Conservation (phyloP, 1,140 invertebrate species). For the Neotoxoptera formosana region DNA sequence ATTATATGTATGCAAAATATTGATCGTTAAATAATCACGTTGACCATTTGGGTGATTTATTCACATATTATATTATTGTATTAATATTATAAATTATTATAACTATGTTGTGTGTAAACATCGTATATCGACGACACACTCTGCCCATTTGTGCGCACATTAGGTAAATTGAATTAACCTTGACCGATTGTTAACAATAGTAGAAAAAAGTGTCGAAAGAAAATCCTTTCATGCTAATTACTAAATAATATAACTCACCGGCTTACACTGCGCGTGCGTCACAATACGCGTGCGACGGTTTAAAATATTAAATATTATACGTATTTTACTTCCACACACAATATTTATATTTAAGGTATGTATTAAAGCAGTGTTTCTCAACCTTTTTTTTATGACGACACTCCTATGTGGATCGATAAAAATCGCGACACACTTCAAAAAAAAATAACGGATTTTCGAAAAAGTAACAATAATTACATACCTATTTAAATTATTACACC, state of each 20-base stretch:
- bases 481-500: too few species aligned
- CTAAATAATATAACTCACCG: background rate
- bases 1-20: background rate
- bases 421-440: too few species aligned
- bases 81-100: background rate
- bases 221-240: background rate
- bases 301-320: background rate
- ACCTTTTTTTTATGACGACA: too few species aligned
- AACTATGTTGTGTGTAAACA: background rate
- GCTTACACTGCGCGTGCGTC: background rate
- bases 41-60: background rate
- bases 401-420: too few species aligned
- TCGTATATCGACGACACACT: too few species aligned
- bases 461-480: too few species aligned
- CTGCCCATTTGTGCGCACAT: background rate
- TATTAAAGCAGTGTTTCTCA: too few species aligned
- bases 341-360: background rate
- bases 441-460: too few species aligned
- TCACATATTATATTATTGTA: background rate
- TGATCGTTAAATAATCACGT: background rate
- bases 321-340: background rate
- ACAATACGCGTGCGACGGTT: background rate
- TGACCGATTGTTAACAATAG: background rate
- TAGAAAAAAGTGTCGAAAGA: background rate
- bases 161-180: conserved; percentile 23